phyloP scores from a whole-genome alignment of 2,797 vertebrate genomes.

The Lycodopsis pacificus region DNA sequence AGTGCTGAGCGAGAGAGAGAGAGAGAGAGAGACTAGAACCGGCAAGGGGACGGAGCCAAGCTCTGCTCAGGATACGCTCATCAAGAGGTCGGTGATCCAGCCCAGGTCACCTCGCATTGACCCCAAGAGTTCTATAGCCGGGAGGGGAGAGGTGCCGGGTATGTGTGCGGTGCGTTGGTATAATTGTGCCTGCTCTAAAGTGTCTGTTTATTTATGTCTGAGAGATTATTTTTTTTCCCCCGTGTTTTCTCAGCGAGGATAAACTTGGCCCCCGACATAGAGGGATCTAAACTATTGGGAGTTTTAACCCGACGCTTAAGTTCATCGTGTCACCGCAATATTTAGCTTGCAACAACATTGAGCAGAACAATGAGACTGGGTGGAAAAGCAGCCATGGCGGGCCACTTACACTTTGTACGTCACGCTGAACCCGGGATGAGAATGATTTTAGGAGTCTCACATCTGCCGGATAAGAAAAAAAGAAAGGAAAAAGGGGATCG shows the following conservation, averaged over 20 bases:
- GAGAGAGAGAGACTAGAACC: conserved; percentile 35
- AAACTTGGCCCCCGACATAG: conserved; percentile 47
- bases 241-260: conserved; percentile 43
- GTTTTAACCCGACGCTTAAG: conserved; percentile 27
- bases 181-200: conserved; percentile 29
- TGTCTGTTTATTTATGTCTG: conserved; percentile 48
- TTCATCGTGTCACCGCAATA: conserved; percentile 33
- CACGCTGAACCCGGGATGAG: background rate
- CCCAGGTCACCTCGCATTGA: conserved; percentile 62
- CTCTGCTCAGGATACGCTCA: conserved; percentile 63
- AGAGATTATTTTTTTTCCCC: conserved; percentile 21
- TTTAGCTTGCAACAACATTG: conserved; percentile 17
- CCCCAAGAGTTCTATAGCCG: conserved; percentile 57
- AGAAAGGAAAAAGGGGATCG: background rate
- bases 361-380: background rate
- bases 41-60: conserved; percentile 55
- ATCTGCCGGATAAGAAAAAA: background rate
- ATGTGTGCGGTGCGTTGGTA: conserved; percentile 10
- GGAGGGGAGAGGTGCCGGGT: conserved; percentile 25
- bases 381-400: conserved; percentile 1
- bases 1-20: conserved; percentile 15
- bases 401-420: conserved; percentile 5
- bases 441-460: conserved; percentile 3
- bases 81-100: conserved; percentile 57
- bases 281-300: conserved; percentile 50